These are phyloP conservation scores for Ptilodon capucinus DNA, from an alignment of 2,888 invertebrate species.

Conservation along the genomic window DNA sequence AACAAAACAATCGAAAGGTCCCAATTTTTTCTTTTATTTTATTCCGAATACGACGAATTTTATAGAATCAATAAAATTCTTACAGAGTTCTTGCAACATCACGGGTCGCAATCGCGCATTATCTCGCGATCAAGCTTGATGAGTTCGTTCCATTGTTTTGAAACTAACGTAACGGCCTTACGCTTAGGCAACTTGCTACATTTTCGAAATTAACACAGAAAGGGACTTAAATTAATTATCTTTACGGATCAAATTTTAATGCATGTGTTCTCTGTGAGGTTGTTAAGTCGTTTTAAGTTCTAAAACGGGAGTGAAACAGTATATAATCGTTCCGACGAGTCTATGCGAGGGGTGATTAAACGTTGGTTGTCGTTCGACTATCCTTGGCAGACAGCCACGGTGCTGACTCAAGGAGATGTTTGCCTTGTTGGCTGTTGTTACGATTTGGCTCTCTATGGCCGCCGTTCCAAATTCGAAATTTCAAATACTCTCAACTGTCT, in stretches of 20 bases:
- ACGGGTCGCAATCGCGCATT: conserved; percentile 6
- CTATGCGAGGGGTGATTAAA: conserved; percentile 53
- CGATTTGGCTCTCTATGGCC: conserved; percentile 46
- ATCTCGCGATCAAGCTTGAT: conserved; percentile 24
- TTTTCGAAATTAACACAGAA: conserved; percentile 28
- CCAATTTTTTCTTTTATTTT: too few relatives aligned
- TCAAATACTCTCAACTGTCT: conserved; percentile 20
- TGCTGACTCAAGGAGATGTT: conserved; percentile 33
- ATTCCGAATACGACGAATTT: too few relatives aligned
- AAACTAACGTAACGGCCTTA: conserved; percentile 18
- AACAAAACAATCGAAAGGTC: too few relatives aligned
- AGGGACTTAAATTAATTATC: conserved; percentile 12
- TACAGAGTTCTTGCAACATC: conserved; percentile 16
- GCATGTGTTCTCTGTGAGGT: background rate
- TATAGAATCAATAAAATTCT: too few relatives aligned
- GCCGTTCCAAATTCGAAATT: conserved; percentile 38
- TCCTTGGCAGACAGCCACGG: conserved; percentile 68
- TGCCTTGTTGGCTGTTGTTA: conserved; percentile 48
- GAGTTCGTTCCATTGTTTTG: conserved; percentile 32
- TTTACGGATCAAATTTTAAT: conserved; percentile 12
- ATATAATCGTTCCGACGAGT: conserved; percentile 39
- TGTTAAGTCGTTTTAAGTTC: background rate
- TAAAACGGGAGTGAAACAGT: conserved; percentile 52
- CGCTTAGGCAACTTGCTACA: conserved; percentile 17
- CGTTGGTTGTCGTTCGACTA: conserved; percentile 66